Evolutionary conservation across 2,888 invertebrate genomes (phyloP), one percentile per base, ranked within the genome.

Genomic region (Mechanitis mazaeus): DNA sequence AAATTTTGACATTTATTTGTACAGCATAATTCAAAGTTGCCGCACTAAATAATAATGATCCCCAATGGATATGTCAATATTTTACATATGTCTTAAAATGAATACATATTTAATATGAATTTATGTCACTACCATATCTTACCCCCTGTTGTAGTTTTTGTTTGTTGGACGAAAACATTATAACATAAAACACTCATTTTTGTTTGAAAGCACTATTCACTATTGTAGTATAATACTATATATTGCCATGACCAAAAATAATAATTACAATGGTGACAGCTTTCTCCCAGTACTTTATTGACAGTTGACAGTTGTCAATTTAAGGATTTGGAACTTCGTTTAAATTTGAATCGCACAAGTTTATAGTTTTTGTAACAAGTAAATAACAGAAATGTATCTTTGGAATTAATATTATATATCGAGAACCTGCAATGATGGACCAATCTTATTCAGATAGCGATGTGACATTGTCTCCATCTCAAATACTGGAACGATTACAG

Each of bases 1-100:
- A 77, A 87, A 85, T 81, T 86, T 88, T 89, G 88, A 85, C 89
- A 88, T 89, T 78, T 83, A 83, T 75, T 76, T 69, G 66, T 69
- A 72, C 73, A 79, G 50, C 31, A 50, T 50, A 4, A 3, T 31
- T 55, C 47, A 54, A 77, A 70, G 76, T 77, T 78, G 72, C 77
- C 54, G 67, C 54, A 20, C 33, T 28, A 56, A 33, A 56, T 47
- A 11, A 47, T 47, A 28, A 50, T 9, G 9, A 31, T 42, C 50
- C 28, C 31, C 50, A 47, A 12, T 2, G n/a, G 20, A 20, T 20
- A 20, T 20, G 20, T 20, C 20, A 20, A 7, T 47, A 47, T 50
- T 50, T 28, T 9, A 31, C 6, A 50, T 9, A 31, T 4, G 31
- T 11, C 31, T 42, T 9, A 7, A 42, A 42, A 9, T 42, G 42